Conservation (phyloP, 2,113 vertebrate genomes). For the Monopterus albus region DNA sequence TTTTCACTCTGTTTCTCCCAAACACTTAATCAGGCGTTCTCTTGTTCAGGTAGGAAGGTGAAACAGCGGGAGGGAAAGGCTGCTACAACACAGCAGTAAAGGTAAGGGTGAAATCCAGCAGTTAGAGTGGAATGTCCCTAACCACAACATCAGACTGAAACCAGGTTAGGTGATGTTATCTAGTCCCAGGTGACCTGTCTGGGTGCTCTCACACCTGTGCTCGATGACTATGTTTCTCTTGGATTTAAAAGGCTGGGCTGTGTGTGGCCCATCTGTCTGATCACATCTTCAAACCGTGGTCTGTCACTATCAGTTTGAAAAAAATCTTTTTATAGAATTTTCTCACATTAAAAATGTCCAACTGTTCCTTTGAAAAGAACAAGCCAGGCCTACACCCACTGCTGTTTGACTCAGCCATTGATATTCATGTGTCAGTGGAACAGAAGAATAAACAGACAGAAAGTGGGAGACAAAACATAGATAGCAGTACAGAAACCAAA, state of each 20-base stretch:
- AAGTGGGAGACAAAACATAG: not conserved
- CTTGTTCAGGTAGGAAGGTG: constrained; percentile 22
- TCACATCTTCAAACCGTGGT: constrained; percentile 5
- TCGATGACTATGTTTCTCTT: not conserved
- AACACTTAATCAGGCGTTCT: constrained; percentile 18
- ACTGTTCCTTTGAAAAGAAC: constrained; percentile 14
- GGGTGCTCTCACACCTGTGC: not conserved
- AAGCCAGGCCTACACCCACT: constrained; percentile 25
- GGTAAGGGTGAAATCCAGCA: not conserved
- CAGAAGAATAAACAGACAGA: constrained; percentile 16
- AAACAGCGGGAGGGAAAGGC: constrained; percentile 8
- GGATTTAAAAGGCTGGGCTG: not conserved
- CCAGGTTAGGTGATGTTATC: not conserved
- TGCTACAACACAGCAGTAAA: constrained; percentile 18
- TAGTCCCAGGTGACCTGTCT: not conserved
- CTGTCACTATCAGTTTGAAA: not conserved
- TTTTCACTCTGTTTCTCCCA: constrained; percentile 54
- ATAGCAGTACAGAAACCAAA: not conserved
- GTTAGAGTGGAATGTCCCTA: not conserved
- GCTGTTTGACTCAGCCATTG: constrained; percentile 32
- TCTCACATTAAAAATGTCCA: not conserved
- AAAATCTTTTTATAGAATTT: not conserved
- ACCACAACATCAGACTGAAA: constrained; percentile 7
- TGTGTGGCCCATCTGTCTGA: not conserved
- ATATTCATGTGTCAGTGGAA: constrained; percentile 32